Conservation (phyloP, 2,113 vertebrate genomes). For the Crotalus helleri region DNA sequence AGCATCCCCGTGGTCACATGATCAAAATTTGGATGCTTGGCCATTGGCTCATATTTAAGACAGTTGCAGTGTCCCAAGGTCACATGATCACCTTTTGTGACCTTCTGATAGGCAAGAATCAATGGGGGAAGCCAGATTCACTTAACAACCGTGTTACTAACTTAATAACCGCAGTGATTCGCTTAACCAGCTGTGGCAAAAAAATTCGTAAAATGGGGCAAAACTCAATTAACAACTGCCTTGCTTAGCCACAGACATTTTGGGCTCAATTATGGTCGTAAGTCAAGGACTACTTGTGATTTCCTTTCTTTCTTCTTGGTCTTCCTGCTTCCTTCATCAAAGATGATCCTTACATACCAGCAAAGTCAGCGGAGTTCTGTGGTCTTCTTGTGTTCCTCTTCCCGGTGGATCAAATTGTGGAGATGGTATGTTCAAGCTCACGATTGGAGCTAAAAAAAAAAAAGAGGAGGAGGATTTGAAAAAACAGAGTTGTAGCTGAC, state of each 20-base stretch:
- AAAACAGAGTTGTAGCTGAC: neutral
- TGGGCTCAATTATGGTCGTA: neutral
- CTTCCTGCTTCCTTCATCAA: neutral
- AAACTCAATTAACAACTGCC: neutral
- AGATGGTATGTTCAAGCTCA: neutral
- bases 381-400: neutral
- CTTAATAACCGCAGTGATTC: neutral
- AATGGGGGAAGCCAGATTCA: neutral
- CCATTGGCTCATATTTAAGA: neutral
- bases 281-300: neutral
- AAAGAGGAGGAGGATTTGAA: neutral
- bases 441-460: neutral
- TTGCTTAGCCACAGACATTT: neutral
- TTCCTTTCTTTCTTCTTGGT: neutral
- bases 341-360: neutral
- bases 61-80: neutral
- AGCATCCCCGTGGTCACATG: neutral
- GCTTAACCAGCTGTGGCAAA: neutral
- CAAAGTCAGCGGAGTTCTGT: neutral
- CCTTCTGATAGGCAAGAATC: neutral
- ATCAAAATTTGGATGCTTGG: neutral
- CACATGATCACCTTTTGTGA: neutral
- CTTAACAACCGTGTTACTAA: neutral
- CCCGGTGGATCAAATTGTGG: neutral
- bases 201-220: neutral